These are phyloP conservation scores for Trididemnum clinides DNA, from an alignment of 23 tunicate genomes.

Conservation along the genomic window DNA sequence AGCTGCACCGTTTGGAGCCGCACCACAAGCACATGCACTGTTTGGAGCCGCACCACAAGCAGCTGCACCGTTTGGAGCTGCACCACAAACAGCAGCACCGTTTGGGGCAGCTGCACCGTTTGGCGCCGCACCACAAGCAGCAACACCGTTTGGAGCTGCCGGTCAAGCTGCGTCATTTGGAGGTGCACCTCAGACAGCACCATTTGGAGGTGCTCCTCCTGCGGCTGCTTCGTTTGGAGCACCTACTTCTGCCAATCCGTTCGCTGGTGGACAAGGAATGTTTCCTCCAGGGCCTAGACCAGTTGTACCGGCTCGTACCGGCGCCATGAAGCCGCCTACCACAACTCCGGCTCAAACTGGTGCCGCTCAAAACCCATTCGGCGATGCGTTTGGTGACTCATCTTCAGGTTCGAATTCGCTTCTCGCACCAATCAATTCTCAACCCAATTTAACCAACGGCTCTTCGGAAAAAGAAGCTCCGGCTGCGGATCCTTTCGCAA, in stretches of 20 bases:
- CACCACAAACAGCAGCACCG: background rate
- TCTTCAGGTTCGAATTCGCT: conserved; percentile 14
- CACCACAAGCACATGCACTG: background rate
- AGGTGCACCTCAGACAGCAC: background rate
- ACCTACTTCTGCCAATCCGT: background rate
- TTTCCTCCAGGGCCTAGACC: conserved; percentile 80
- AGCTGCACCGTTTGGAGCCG: background rate
- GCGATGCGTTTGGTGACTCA: conserved; percentile 58
- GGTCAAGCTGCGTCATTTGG: background rate
- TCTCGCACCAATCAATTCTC: conserved; percentile 46
- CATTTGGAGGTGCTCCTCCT: background rate
- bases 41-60: no score
- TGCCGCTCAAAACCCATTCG: conserved; percentile 83
- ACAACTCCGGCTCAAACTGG: conserved; percentile 50
- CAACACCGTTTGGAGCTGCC: background rate
- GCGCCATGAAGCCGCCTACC: conserved; percentile 75
- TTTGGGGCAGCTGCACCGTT: background rate
- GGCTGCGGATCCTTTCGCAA: conserved; percentile 71
- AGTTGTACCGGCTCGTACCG: conserved; percentile 66
- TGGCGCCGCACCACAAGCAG: background rate
- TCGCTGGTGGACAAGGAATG: conserved; percentile 39
- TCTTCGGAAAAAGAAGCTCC: background rate
- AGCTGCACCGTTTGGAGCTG: background rate
- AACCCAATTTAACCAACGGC: conserved; percentile 17
- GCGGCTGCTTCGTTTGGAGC: background rate